These are phyloP conservation scores for Gadus chalcogrammus DNA, from an alignment of 2,113 vertebrate species.

Conservation along the genomic window DNA sequence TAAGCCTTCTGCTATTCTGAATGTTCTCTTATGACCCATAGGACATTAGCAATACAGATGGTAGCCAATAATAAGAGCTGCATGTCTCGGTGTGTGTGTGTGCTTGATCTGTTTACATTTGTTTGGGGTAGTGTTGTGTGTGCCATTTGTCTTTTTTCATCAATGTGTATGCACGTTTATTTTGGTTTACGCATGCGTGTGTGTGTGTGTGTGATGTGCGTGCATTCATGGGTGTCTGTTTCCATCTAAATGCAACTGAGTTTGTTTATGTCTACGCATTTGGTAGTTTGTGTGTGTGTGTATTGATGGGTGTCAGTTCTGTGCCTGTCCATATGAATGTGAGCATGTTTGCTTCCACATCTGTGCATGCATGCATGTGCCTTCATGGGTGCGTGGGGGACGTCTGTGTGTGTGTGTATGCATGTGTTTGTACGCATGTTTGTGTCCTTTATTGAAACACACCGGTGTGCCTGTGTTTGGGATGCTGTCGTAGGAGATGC, in stretches of 20 bases:
- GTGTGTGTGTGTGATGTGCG: too few relatives aligned
- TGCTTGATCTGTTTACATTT: too few relatives aligned
- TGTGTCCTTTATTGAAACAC: constrained; percentile 4
- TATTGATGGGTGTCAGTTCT: too few relatives aligned
- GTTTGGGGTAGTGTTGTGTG: not conserved
- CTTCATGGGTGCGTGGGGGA: constrained; percentile 21
- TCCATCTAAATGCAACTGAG: too few relatives aligned
- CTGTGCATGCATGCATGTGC: not conserved
- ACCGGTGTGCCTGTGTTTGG: constrained; percentile 51
- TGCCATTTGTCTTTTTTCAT: too few relatives aligned
- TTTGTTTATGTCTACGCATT: not conserved
- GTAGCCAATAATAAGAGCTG: constrained; percentile 5
- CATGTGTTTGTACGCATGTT: constrained; percentile 26
- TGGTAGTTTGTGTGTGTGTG: not conserved
- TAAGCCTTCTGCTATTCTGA: not conserved
- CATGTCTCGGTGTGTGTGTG: too few relatives aligned
- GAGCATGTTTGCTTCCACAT: not conserved
- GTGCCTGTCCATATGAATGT: too few relatives aligned
- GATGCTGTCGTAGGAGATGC: constrained; percentile 77
- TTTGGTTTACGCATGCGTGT: too few relatives aligned
- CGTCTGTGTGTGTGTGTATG: too few relatives aligned
- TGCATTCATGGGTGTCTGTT: too few relatives aligned
- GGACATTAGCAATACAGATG: constrained; percentile 22
- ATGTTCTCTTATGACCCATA: constrained; percentile 6
- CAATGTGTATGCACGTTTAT: too few relatives aligned